Base-by-base conservation (phyloP, 2,797 vertebrate genomes). In the Parotocinclus haroldoi region DNA sequence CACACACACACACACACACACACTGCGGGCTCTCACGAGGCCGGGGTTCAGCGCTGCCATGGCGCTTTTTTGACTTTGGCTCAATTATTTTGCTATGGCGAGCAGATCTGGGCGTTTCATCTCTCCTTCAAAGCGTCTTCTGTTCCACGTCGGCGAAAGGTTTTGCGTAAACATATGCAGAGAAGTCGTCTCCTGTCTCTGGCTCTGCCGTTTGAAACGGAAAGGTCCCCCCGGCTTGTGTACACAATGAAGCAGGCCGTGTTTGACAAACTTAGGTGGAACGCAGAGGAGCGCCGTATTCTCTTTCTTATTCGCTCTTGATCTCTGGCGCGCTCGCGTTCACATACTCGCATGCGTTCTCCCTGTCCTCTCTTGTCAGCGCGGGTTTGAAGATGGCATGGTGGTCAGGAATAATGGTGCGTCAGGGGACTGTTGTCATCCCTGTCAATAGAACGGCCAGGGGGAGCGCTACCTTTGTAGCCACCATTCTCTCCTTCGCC, bases 401-500 rank as follows among this genome's bases (percentile, higher is more conserved):
- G 92, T 92, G 92, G 95, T 91, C 94, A 94, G 89, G 93, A 95
- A 96, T 98, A 98, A 99, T 98, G 91, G 95, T 92, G 93, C 89
- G 91, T 94, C 96, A 80, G 92, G 96, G 96, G 96, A 97, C 94
- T 81, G 87, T 95, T 98, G 96, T 97, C 96, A 97, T 95, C 89
- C 89, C 86, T 93, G 94, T 98, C 96, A 96, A 95, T 95, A 92
- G 90, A 89, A 91, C 66, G 86, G 92, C 91, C 86, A 83, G 82
- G 88, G 79, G 92, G 89, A 88, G 86, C 60, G 89, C 84, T 92
- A 94, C 92, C 92, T 94, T 93, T 92, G 91, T 90, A 93, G 90
- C 89, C 89, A 87, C 89, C 87, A 7, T 89, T 90, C 88, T 88
- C 84, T 82, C 49, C 54, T 56, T 7, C 17, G 13, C 42, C 58